A percentile compares a stretch with the other conserved stretches of the same genome.
Conservation (phyloP, 2,113 vertebrate genomes). For the Herpetotheres cachinnans region DNA sequence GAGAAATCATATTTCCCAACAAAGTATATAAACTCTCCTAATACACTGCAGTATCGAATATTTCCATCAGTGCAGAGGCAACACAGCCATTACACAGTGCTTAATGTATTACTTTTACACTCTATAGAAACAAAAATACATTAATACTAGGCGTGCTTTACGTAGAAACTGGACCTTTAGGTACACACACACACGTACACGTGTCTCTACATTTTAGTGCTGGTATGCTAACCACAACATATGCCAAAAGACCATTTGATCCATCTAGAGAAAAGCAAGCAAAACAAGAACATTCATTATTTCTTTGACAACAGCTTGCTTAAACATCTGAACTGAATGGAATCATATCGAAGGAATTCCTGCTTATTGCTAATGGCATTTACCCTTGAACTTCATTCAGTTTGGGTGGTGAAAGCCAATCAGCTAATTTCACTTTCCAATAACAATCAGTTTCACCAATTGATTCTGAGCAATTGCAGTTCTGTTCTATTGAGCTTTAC, state of each 20-base stretch:
- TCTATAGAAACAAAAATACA: neutral
- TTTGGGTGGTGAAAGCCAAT: neutral
- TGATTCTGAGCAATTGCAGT: neutral
- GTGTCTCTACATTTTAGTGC: neutral
- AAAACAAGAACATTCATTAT: neutral
- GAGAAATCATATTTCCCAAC: neutral
- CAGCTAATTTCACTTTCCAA: neutral
- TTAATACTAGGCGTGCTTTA: neutral
- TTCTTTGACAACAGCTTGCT: neutral
- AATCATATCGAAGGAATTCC: neutral
- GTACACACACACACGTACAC: accelerated
- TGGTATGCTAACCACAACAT: neutral
- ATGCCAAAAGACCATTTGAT: neutral
- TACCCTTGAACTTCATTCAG: neutral
- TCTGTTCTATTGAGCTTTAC: neutral
- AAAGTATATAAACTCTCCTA: neutral
- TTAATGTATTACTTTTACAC: neutral
- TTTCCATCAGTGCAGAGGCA: neutral
- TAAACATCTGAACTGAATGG: neutral
- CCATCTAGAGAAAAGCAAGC: neutral
- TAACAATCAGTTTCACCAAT: neutral
- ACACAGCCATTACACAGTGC: neutral
- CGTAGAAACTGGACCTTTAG: neutral
- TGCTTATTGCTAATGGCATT: neutral
- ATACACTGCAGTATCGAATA: neutral